Evolutionary conservation across 2,797 vertebrate species (phyloP), one percentile per base, ranked within the genome.

Genomic region (Sciaenops ocellatus): DNA sequence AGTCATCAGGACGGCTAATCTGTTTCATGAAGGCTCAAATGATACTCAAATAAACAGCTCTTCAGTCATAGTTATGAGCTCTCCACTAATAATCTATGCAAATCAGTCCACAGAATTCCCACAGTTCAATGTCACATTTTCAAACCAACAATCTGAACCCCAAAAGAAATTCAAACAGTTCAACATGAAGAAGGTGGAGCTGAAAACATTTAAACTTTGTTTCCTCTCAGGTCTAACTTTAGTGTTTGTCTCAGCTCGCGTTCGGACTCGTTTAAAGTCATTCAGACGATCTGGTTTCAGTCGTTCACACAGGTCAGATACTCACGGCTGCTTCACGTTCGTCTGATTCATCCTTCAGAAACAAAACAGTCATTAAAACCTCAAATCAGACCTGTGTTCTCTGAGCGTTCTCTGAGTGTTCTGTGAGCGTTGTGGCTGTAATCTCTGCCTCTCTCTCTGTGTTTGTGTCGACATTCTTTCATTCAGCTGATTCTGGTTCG

Each of bases 401-500:
- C 17, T 3, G 24, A 15, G 2, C 12, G 8, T 30, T 6, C 30
- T 30, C 30, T 30, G 38, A 20, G 2, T 2, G 18, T 38, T 61
- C 44, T 3, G 1, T 9, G 41, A 67, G 38, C 10, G 46, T 18
- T 6, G 41, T 50, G 34, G 56, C 71, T 74, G 24, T 7, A 59
- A 72, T 68, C 82, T 52, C 8, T 1, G 55, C 70, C 24, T 73
- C 11, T 24, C 38, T 55, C 20, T 64, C 12, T 76, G 18, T 52
- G 41, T 63, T 41, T 52, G 17, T 24, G 54, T 20, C 18, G 0
- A 9, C 52, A 57, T 47, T 83, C 71, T 47, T 28, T 56, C 54
- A 17, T 47, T 42, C 34, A 20, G 44, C 47, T 56, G 10, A 73
- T 87, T 80, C 87, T 78, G 38, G 89, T 87, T 63, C 1, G n/a